Conservation (phyloP, 1,140 invertebrate genomes). For the Phenacoccus solenopsis region DNA sequence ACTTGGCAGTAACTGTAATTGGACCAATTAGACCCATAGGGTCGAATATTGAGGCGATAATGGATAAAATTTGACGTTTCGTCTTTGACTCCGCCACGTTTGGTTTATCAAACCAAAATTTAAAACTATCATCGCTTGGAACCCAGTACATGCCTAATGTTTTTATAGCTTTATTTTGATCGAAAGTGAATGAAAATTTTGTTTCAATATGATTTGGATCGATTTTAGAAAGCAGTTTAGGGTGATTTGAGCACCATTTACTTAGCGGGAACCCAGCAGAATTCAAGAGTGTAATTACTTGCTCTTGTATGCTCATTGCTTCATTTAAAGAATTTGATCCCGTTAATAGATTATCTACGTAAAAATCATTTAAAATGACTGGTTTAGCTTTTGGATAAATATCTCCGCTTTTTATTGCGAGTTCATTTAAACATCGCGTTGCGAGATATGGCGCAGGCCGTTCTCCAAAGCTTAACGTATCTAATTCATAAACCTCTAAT, state of each 20-base stretch:
- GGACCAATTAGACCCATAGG: too few relatives aligned
- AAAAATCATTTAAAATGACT: too few relatives aligned
- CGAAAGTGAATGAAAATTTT: background rate
- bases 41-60: too few relatives aligned
- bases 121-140: background rate
- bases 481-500: too few relatives aligned
- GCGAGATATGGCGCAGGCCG: too few relatives aligned
- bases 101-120: too few relatives aligned
- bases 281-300: background rate
- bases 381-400: background rate
- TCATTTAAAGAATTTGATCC: background rate
- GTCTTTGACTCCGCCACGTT: background rate
- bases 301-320: background rate
- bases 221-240: background rate
- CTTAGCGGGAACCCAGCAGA: too few relatives aligned
- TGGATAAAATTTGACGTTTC: conserved; percentile 19
- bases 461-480: too few relatives aligned
- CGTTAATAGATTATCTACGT: background rate
- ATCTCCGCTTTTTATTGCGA: conserved; percentile 25
- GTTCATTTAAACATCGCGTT: conserved; percentile 30
- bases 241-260: background rate
- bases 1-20: too few relatives aligned
- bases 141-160: too few relatives aligned
- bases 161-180: background rate
- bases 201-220: background rate